Base-by-base conservation (phyloP, 1,140 invertebrate species). In the Subanguina moxae region DNA sequence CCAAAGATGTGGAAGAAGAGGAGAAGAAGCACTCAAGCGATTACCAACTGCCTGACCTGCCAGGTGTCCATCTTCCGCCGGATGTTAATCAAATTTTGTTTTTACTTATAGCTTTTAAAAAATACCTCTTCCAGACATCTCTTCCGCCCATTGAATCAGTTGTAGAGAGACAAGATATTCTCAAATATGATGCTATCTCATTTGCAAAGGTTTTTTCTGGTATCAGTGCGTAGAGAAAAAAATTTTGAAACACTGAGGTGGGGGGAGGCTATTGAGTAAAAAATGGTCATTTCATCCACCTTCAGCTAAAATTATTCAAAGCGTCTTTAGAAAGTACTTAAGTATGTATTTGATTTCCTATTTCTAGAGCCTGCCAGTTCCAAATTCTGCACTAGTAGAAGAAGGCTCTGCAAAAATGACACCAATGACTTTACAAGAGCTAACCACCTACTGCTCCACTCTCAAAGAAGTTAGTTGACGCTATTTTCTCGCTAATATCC, bases 321-420 rank as follows among this genome's bases (percentile, higher is more conserved):
- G n/a, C n/a, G n/a, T n/a, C n/a, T n/a, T n/a, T n/a, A n/a, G n/a
- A n/a, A n/a, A n/a, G n/a, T n/a, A n/a, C n/a, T n/a, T n/a, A n/a
- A n/a, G n/a, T n/a, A n/a, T n/a, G n/a, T n/a, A n/a, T n/a, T n/a
- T n/a, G n/a, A n/a, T n/a, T n/a, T n/a, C n/a, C 3, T 38, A 38
- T 5, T 1, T 56, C 56, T 57, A 65, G 64, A 43, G 28, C 23
- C 28, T 59, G 19, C 65, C 65, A 30, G 30, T 67, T 63, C 65
- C 65, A 43, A 21, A 32, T 21, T 1, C 27, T 28, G 28, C 1
- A 43, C 57, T 67, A 57, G 65, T 67, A 38, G 30, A 62, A 23
- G 42, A 59, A 23, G 65, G 65, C 1, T 38, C 32, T 38, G 32
- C 32, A 38, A 38, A 3, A 3, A 38, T 38, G 32, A 38, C 32